phyloP scores from a whole-genome alignment of 2,113 vertebrate species.

The Thomomys bottae region DNA sequence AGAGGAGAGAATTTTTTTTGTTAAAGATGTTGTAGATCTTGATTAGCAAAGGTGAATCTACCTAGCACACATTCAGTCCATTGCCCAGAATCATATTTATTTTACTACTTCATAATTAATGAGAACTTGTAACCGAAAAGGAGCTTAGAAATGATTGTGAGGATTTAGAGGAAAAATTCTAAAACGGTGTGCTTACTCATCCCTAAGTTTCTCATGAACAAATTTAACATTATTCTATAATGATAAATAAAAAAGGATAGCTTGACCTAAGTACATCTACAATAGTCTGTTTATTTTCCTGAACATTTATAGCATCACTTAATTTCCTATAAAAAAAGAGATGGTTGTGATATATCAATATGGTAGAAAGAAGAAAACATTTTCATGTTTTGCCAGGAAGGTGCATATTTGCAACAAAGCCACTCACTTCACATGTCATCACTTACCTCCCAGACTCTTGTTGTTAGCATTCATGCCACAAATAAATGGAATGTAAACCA shows the following conservation, averaged over 20 bases:
- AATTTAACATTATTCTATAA: slow-evolving; percentile 36
- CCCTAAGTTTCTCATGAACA: slow-evolving; percentile 15
- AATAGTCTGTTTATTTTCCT: not conserved
- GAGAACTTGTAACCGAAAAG: not conserved
- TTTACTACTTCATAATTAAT: not conserved
- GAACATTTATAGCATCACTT: not conserved
- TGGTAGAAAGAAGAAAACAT: not conserved
- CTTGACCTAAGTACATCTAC: not conserved
- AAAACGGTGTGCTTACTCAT: not conserved
- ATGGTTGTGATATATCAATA: not conserved
- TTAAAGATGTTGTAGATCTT: not conserved
- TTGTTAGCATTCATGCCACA: slow-evolving; percentile 55
- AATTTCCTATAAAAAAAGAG: slow-evolving; percentile 43
- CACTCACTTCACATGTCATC: slow-evolving; percentile 34
- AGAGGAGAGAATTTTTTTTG: not conserved
- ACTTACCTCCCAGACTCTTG: slow-evolving; percentile 13
- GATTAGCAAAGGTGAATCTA: not conserved
- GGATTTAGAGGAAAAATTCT: not conserved
- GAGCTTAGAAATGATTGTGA: not conserved
- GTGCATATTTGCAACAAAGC: slow-evolving; percentile 38
- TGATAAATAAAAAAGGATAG: not conserved
- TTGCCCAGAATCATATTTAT: not conserved
- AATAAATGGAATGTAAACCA: slow-evolving; percentile 54
- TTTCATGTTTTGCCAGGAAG: slow-evolving; percentile 32
- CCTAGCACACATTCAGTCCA: not conserved